Evolutionary conservation across 2,888 invertebrate species (phyloP), one percentile per base, ranked within the genome.

Genomic region (Pristionchus japonicus): DNA sequence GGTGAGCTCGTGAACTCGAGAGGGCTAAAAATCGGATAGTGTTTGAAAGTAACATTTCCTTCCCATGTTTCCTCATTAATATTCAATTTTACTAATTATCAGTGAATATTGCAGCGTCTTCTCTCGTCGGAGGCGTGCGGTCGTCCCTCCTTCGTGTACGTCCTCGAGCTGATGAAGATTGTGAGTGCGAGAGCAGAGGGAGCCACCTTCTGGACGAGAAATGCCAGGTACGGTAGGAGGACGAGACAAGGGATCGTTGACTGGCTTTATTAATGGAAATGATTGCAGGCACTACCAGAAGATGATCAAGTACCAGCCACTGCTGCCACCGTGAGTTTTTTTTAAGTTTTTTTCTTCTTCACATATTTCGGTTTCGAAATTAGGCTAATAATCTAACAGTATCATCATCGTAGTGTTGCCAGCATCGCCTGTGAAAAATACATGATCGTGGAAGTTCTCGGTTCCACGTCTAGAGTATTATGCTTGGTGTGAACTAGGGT

Each of bases 211-310:
- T 87, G 87, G 87, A 34, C 47, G 13, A 77, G 87, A 40, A 87
- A 87, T 87, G 87, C 87, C 9, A 49, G 80, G 87, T 87, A 70
- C 67, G 57, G 70, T 34, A 34, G 43, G 31, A 31, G 4, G 57
- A 57, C 3, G n/a, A 23, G 57, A 3, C 23, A 57, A 6, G 23
- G 20, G 57, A 57, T 70, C 67, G 67, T 34, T 11, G 17, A 67
- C 23, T 77, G 47, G 47, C 23, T 1, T 15, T 67, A 34, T 61
- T 85, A 57, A 61, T 57, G 1, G 15, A 31, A 49, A 49, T 49
- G 27, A 27, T 67, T 67, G 43, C 70, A 86, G 86, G 49, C 70
- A 86, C 86, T 86, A 86, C 70, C 67, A 86, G 57, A 52, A 57
- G 70, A 86, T 86, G 47, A 17, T n/a, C 57, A 86, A 70, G 86